A percentile compares a stretch with the other conserved stretches of the same genome.
Evolutionary conservation across 1,140 invertebrate species (phyloP).

Genomic region (Drosophila leontia): DNA sequence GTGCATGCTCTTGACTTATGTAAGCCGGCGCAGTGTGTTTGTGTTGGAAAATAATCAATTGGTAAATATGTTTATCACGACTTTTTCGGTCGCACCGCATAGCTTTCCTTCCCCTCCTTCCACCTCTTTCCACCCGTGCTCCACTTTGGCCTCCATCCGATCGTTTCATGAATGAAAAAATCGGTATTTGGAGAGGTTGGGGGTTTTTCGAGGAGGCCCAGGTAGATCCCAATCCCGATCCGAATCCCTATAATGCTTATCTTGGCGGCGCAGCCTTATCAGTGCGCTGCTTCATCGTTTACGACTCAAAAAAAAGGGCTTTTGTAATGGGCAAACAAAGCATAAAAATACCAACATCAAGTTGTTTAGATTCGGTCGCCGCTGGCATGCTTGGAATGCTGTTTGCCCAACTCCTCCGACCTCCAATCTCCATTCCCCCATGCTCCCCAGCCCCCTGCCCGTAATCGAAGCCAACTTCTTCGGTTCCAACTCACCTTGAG

Average conservation of each 20-base stretch:
- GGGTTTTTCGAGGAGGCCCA: not conserved
- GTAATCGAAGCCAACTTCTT: conserved; percentile 9
- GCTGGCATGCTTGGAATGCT: conserved; percentile 71
- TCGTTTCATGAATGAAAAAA: conserved; percentile 60
- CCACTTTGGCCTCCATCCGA: conserved; percentile 57
- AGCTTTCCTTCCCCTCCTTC: conserved; percentile 43
- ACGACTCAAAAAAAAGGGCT: conserved; percentile 50
- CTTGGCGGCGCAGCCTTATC: conserved; percentile 28
- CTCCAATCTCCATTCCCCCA: conserved; percentile 4
- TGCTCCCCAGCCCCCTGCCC: not conserved
- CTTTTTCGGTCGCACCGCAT: conserved; percentile 60
- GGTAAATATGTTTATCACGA: conserved; percentile 83
- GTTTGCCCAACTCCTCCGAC: conserved; percentile 38
- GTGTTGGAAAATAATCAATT: conserved; percentile 76
- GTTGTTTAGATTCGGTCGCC: conserved; percentile 64
- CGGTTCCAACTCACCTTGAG: conserved; percentile 40
- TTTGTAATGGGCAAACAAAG: conserved; percentile 77
- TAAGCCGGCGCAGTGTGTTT: conserved; percentile 33
- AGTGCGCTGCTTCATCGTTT: conserved; percentile 20
- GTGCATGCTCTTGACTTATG: conserved; percentile 31
- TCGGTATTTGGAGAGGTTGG: not conserved
- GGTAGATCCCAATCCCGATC: conserved; percentile 14
- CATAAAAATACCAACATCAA: conserved; percentile 72
- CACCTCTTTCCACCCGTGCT: conserved; percentile 43
- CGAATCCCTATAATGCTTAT: conserved; percentile 21